Evolutionary conservation across 2,888 invertebrate species (phyloP).

Genomic region (Hydropsyche betteni): DNA sequence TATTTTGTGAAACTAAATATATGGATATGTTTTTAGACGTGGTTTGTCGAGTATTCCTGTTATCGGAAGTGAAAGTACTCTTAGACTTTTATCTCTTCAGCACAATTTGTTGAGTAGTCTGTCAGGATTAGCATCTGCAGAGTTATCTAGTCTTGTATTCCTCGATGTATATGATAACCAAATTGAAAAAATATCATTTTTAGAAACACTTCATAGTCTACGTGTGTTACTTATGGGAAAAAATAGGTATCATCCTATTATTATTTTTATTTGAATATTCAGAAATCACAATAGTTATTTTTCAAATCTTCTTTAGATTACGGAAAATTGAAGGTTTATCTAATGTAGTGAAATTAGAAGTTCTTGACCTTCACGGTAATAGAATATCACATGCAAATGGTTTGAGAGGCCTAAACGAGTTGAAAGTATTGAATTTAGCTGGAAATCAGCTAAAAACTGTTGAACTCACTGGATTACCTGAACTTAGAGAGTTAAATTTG

Average conservation of each 20-base stretch:
- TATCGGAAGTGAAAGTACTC: slow-evolving; percentile 81
- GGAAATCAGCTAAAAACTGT: slow-evolving; percentile 86
- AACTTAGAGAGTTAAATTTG: slow-evolving; percentile 87
- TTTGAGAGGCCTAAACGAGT: slow-evolving; percentile 73
- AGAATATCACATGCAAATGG: slow-evolving; percentile 81
- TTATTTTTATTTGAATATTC: background rate
- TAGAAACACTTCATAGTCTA: slow-evolving; percentile 80
- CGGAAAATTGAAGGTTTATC: slow-evolving; percentile 81
- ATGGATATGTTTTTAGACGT: slow-evolving; percentile 63
- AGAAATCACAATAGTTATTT: background rate
- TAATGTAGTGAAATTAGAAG: slow-evolving; percentile 80
- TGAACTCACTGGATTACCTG: slow-evolving; percentile 80
- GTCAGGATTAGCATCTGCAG: slow-evolving; percentile 66
- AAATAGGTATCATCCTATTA: slow-evolving; percentile 71
- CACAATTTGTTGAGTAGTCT: slow-evolving; percentile 87
- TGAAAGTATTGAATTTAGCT: slow-evolving; percentile 92
- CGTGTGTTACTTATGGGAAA: slow-evolving; percentile 90
- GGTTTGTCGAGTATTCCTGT: slow-evolving; percentile 84
- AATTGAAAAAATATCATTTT: slow-evolving; percentile 83
- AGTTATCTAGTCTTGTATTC: slow-evolving; percentile 83
- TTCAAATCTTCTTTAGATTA: slow-evolving; percentile 67
- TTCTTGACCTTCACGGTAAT: slow-evolving; percentile 93
- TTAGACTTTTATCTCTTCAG: slow-evolving; percentile 87
- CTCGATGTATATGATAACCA: slow-evolving; percentile 95
- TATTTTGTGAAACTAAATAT: background rate